These are phyloP conservation scores for Lepidotrigona ventralis DNA, from an alignment of 1,140 invertebrate genomes.

Conservation along the genomic window DNA sequence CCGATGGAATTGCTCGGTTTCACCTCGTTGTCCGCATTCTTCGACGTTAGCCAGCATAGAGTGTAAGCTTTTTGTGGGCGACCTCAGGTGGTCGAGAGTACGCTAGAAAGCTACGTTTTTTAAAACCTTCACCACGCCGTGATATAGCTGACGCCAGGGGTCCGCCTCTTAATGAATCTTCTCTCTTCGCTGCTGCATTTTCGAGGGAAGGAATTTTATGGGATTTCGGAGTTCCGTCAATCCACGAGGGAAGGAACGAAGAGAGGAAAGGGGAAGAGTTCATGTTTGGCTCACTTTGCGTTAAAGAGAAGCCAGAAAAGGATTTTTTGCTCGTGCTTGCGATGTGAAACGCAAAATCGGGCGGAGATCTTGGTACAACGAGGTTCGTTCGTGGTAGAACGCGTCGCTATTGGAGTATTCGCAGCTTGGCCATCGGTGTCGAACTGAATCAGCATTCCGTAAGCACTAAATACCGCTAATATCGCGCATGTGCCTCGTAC, in stretches of 20 bases:
- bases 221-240: conserved; percentile 7
- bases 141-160: conserved; percentile 17
- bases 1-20: neutral
- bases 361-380: neutral
- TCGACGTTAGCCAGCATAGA: neutral
- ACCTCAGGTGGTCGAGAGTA: conserved; percentile 35
- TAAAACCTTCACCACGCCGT: conserved; percentile 4
- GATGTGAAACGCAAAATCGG: neutral
- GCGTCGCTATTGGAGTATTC: conserved; percentile 29
- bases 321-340: neutral
- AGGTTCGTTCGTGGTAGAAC: conserved; percentile 25
- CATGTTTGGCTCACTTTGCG: neutral
- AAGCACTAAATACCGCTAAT: conserved; percentile 72
- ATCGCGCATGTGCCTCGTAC: conserved; percentile 58
- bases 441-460: conserved; percentile 71
- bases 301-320: neutral
- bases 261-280: neutral
- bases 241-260: neutral
- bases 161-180: conserved; percentile 13
- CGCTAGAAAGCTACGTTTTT: conserved; percentile 31
- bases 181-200: neutral
- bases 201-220: conserved; percentile 4
- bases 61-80: conserved; percentile 11
- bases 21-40: neutral
- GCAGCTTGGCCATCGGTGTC: conserved; percentile 60